These are phyloP conservation scores for Cylas formicarius DNA, from an alignment of 1,140 invertebrate species.

Conservation along the genomic window DNA sequence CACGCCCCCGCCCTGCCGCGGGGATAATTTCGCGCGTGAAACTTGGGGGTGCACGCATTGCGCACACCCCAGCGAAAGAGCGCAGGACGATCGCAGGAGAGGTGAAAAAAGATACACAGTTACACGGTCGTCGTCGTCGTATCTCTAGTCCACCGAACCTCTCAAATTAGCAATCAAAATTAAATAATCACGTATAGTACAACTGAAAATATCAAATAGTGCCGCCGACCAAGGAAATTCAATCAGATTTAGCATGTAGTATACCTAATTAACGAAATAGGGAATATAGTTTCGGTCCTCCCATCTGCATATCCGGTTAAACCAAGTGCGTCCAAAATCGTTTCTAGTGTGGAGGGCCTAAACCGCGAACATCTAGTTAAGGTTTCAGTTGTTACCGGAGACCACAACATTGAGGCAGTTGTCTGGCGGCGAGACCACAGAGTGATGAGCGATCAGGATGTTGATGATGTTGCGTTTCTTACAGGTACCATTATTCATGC, in stretches of 20 bases:
- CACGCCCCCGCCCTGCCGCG: too few species aligned
- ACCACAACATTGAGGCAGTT: constrained; percentile 40
- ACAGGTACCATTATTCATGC: constrained; percentile 61
- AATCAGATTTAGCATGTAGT: constrained; percentile 17
- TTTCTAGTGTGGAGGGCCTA: constrained; percentile 36
- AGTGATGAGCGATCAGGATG: constrained; percentile 77
- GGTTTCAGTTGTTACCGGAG: constrained; percentile 40
- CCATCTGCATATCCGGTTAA: too few species aligned
- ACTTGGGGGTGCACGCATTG: constrained; percentile 18
- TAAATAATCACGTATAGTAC: constrained; percentile 29
- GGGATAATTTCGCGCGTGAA: constrained; percentile 6
- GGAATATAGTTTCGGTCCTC: too few species aligned
- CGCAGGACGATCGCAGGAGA: constrained; percentile 13
- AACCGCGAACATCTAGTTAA: constrained; percentile 40
- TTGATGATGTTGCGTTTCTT: constrained; percentile 86
- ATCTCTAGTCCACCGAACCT: constrained; percentile 15
- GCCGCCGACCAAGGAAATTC: constrained; percentile 14
- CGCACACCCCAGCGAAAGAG: constrained; percentile 12
- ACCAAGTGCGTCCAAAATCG: constrained; percentile 9
- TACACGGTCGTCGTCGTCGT: constrained; percentile 15
- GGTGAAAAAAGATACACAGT: constrained; percentile 21
- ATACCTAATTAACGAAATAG: too few species aligned
- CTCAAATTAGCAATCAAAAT: too few species aligned
- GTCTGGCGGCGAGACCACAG: constrained; percentile 40
- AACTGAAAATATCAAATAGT: constrained; percentile 25